phyloP scores from a whole-genome alignment of 2,113 vertebrate species.

The Prinia subflava region DNA sequence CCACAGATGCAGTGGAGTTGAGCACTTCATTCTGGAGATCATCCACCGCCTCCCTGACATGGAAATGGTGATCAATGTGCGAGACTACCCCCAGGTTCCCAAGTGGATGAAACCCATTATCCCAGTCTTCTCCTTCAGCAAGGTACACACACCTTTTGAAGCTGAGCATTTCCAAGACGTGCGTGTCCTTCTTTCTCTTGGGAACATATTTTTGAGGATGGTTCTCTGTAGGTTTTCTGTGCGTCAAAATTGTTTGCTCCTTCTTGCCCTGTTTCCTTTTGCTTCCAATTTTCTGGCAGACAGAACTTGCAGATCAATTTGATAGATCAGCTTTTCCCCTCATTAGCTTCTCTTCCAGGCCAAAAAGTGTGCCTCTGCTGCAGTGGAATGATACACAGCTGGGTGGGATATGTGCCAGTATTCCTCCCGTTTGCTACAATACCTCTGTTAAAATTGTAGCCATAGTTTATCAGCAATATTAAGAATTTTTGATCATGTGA shows the following conservation, averaged over 20 bases:
- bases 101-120: constrained; percentile 85
- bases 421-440: not conserved
- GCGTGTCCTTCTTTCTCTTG: not conserved
- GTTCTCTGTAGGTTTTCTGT: not conserved
- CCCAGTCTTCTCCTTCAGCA: constrained; percentile 96
- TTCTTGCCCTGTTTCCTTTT: not conserved
- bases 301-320: not conserved
- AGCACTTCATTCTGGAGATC: constrained; percentile 91
- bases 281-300: not conserved
- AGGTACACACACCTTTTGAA: constrained; percentile 73
- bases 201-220: not conserved
- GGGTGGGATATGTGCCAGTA: not conserved
- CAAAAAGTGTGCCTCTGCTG: not conserved
- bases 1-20: constrained; percentile 90
- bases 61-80: constrained; percentile 94
- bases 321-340: not conserved
- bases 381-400: not conserved
- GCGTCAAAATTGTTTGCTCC: not conserved
- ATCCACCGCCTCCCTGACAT: constrained; percentile 85
- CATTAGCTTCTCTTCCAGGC: not conserved
- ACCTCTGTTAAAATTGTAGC: not conserved
- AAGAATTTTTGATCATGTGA: not conserved
- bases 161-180: not conserved
- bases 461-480: not conserved
- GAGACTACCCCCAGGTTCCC: constrained; percentile 94